Percentiles rank a stretch among this genome's conserved stretches.
phyloP scores from a whole-genome alignment of 2,113 vertebrate genomes.

The Tapirus terrestris region DNA sequence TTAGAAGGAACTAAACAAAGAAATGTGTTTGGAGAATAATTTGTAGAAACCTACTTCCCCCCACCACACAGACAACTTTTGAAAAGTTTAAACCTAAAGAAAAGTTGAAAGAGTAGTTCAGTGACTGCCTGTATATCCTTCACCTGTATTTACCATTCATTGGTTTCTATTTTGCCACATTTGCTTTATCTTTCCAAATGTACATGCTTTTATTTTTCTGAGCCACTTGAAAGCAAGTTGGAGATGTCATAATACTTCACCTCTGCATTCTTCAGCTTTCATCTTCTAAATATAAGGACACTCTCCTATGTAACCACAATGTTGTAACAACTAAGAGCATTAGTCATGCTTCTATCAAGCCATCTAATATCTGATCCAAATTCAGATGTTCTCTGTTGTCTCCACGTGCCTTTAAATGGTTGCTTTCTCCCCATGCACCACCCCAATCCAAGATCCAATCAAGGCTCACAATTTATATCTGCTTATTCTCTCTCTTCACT shows the following conservation, averaged over 20 bases:
- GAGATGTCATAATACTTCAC: neutral
- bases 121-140: neutral
- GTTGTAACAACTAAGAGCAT: neutral
- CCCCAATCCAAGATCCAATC: neutral
- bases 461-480: neutral
- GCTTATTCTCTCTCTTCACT: neutral
- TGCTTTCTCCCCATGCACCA: neutral
- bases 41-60: neutral
- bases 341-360: neutral
- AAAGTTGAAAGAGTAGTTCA: neutral
- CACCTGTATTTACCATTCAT: neutral
- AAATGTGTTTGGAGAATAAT: neutral
- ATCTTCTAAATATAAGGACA: neutral
- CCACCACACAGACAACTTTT: neutral
- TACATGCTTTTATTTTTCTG: neutral
- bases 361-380: neutral
- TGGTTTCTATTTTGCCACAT: neutral
- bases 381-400: neutral
- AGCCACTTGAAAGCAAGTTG: neutral
- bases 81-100: slow-evolving; percentile 4
- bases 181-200: slow-evolving; percentile 26
- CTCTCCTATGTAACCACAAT: neutral
- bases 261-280: neutral
- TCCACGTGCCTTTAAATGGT: neutral
- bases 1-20: neutral